Evolutionary conservation across 2,797 vertebrate species (phyloP).

Genomic region (Manis pentadactyla): DNA sequence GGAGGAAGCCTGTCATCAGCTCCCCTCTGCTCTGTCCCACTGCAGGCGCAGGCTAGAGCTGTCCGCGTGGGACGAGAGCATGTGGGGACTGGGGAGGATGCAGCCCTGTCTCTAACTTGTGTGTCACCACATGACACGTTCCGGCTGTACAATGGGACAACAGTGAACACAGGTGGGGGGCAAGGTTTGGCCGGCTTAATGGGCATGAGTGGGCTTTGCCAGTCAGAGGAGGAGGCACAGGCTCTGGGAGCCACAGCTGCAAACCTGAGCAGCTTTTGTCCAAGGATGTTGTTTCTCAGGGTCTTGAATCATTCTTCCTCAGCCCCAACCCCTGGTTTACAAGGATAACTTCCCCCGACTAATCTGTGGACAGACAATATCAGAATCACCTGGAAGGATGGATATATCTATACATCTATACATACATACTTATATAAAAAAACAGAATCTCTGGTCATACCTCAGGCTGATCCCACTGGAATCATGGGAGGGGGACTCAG

Average conservation of each 20-base stretch:
- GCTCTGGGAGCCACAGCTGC: neutral
- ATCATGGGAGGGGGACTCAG: neutral
- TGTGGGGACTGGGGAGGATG: fast-evolving
- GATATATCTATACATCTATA: neutral
- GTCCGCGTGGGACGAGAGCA: neutral
- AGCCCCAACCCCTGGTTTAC: neutral
- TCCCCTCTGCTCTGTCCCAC: neutral
- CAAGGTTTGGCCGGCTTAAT: no score
- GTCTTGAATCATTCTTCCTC: neutral
- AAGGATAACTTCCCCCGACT: neutral
- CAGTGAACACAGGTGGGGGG: fast-evolving
- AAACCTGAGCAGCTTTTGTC: neutral
- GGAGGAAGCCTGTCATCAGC: neutral
- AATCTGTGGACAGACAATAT: neutral
- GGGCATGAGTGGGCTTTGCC: neutral
- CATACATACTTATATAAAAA: neutral
- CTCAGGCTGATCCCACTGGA: neutral
- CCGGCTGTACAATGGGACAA: fast-evolving
- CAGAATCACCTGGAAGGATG: neutral
- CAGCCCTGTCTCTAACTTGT: neutral
- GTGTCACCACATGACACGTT: neutral
- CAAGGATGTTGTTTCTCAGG: neutral
- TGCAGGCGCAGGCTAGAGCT: fast-evolving
- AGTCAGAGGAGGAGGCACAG: neutral
- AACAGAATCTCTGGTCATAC: neutral